Evolutionary conservation across 2,888 invertebrate genomes (phyloP).

Genomic region (Hoplodrina ambigua): DNA sequence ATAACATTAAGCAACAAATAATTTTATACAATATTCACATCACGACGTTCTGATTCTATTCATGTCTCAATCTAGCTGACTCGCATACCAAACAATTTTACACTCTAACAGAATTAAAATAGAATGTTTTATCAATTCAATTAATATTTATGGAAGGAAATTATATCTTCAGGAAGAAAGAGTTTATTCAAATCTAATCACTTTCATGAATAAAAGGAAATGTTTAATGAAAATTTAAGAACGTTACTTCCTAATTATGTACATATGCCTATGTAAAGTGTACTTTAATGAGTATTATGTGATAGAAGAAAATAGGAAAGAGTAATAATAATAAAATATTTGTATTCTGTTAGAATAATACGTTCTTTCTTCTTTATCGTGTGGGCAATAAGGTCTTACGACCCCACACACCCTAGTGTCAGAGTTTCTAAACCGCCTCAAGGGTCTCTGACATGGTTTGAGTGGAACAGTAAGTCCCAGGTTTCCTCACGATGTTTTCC

Average conservation of each 20-base stretch:
- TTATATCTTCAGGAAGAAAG: conserved; percentile 41
- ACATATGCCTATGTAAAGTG: too few relatives aligned
- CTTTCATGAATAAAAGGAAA: conserved; percentile 44
- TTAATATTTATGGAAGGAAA: conserved; percentile 45
- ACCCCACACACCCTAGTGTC: too few relatives aligned
- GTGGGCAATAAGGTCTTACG: too few relatives aligned
- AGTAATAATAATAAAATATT: too few relatives aligned
- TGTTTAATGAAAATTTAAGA: neutral
- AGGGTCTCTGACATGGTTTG: too few relatives aligned
- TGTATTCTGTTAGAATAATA: too few relatives aligned
- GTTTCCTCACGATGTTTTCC: too few relatives aligned
- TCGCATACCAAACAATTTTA: neutral
- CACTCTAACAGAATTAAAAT: conserved; percentile 17
- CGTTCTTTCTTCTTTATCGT: too few relatives aligned
- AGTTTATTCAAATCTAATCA: conserved; percentile 40
- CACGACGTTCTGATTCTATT: neutral
- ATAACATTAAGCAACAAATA: neutral
- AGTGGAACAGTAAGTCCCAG: too few relatives aligned
- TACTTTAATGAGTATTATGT: too few relatives aligned
- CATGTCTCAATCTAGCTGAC: neutral
- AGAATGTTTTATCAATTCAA: conserved; percentile 6
- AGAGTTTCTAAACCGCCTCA: too few relatives aligned
- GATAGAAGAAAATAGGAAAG: too few relatives aligned
- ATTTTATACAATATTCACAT: neutral
- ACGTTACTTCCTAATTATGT: conserved; percentile 18